Conservation (phyloP, 92 coral and sea anemone genomes). For the Epizoanthus ramosus region DNA sequence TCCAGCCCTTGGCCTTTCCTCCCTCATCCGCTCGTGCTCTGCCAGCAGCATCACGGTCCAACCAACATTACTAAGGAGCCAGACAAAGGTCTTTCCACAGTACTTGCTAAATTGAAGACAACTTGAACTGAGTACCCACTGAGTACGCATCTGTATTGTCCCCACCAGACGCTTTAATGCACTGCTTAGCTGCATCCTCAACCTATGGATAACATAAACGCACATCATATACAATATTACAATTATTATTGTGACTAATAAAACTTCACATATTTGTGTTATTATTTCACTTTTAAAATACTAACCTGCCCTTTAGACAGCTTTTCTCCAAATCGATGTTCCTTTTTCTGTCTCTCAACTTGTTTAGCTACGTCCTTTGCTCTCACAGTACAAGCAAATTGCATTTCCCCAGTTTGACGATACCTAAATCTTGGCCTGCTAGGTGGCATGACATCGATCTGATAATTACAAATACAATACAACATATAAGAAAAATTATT, state of each 20-base stretch:
- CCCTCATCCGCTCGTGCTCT: not conserved
- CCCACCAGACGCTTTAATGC: not conserved
- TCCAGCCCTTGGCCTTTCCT: not conserved
- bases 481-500: no score
- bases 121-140: conserved; percentile 33
- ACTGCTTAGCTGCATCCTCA: conserved; percentile 19
- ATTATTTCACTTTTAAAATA: not conserved
- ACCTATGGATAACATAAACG: conserved; percentile 16
- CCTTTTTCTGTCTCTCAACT: no score
- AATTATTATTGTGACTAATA: no score
- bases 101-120: conserved; percentile 41
- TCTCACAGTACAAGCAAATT: no score
- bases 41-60: conserved; percentile 49
- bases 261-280: no score
- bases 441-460: no score
- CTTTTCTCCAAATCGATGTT: not conserved
- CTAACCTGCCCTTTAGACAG: conserved; percentile 17
- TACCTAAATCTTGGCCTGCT: no score
- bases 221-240: not conserved
- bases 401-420: no score
- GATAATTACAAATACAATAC: no score
- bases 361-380: no score
- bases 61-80: conserved; percentile 48
- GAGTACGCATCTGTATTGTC: not conserved
- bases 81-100: conserved; percentile 40